Evolutionary conservation across 2,113 vertebrate genomes (phyloP), one percentile per base, ranked within the genome.

Genomic region (Actenoides lindsayi): DNA sequence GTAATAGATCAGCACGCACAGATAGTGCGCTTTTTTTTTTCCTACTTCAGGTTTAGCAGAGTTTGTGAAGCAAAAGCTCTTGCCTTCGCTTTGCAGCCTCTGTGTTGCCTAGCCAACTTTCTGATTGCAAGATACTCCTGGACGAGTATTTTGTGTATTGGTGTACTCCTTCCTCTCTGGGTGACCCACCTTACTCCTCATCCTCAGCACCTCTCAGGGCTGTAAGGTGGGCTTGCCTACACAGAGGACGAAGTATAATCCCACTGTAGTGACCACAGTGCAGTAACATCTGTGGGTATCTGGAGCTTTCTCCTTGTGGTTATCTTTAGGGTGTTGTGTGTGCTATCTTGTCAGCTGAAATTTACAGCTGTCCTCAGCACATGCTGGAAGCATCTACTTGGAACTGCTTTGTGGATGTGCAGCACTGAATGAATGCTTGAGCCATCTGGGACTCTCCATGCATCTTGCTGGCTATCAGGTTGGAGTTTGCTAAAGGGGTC

Each of bases 181-280:
- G 6, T 48, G 68, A 21, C 37, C 30, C 23, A 15, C 35, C 10
- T 60, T 39, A 13, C 23, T 54, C 14, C 33, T 89, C 53, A 18
- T 30, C 8, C 44, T 59, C 28, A 0, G 1, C 53, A 35, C 10
- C 7, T 50, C 48, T 50, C 33, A 16, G 28, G 31, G 28, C 50
- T 54, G 31, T 20, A 8, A 42, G 31, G 28, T 4, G 13, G 63
- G 12, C 15, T 83, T 89, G 54, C 35, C 16, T 31, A 12, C 30
- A 1, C 24, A 24, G 24, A 35, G 51, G 20, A 2, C 0, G 10
- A 24, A 1, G 1, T 24, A 6, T 8, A 35, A 20, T 17, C 8
- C 25, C 21, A 4, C 13, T 53, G 37, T 59, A 53, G 64, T 0
- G 0, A 33, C 46, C 0, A 0, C 31, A 50, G 50, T 0, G 0